These are phyloP conservation scores for Ptychobarbus kaznakovi DNA, from an alignment of 2,797 vertebrate species.

Conservation along the genomic window DNA sequence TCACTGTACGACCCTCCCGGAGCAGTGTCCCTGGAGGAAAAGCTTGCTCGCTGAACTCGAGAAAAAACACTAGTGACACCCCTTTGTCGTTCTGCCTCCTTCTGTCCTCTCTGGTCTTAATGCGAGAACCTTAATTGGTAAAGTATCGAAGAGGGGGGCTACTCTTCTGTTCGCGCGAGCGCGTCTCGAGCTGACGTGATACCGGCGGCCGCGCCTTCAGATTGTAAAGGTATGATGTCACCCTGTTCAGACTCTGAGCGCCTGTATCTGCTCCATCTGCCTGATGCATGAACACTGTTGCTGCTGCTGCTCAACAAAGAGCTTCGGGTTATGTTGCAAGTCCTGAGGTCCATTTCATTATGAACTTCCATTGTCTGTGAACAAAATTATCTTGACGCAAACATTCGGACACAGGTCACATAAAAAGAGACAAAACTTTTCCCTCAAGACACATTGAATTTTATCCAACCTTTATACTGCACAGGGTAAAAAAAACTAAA, in stretches of 20 bases:
- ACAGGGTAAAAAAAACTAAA: background rate
- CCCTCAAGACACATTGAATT: background rate
- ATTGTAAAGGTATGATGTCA: conserved; percentile 82
- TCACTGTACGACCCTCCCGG: conserved; percentile 71
- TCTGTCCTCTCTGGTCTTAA: conserved; percentile 58
- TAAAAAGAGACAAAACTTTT: background rate
- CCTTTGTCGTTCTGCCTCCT: conserved; percentile 69
- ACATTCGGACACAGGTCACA: background rate
- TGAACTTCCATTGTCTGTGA: background rate
- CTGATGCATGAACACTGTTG: conserved; percentile 28
- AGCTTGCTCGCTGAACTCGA: conserved; percentile 63
- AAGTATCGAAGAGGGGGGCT: conserved; percentile 73
- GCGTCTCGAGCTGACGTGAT: conserved; percentile 75
- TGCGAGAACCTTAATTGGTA: conserved; percentile 86
- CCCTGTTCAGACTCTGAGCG: conserved; percentile 45
- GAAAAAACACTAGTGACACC: conserved; percentile 69
- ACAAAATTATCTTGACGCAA: background rate
- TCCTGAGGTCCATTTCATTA: background rate
- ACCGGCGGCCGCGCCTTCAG: conserved; percentile 77
- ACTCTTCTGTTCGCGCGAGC: conserved; percentile 51
- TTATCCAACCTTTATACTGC: background rate
- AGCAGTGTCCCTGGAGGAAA: conserved; percentile 68
- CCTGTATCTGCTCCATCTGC: conserved; percentile 52
- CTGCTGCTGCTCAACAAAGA: background rate
- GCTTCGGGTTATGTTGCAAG: conserved; percentile 3